phyloP scores from a whole-genome alignment of 2,797 vertebrate species.

The Pyrrhura leucotis region DNA sequence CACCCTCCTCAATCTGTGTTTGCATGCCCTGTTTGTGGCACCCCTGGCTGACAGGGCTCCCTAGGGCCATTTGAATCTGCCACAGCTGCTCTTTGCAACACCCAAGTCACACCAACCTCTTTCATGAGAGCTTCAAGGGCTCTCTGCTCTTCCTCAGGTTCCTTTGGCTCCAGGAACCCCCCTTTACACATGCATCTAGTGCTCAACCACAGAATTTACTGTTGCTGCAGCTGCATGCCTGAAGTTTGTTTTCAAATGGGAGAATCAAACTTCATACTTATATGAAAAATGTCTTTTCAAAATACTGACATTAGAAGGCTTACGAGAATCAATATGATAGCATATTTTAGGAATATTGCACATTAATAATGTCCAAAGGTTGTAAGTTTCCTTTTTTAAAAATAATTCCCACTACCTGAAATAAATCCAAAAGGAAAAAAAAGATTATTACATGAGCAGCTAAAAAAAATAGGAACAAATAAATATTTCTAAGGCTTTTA shows the following conservation, averaged over 20 bases:
- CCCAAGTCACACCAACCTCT: not conserved
- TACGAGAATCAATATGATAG: not conserved
- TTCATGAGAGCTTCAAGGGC: rapidly evolving
- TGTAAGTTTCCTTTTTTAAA: not conserved
- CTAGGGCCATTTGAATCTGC: not conserved
- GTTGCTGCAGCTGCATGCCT: not conserved
- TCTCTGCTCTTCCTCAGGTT: not conserved
- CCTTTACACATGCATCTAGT: too few relatives aligned
- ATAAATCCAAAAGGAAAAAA: not conserved
- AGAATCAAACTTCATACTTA: not conserved
- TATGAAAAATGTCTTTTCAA: not conserved
- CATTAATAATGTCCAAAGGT: not conserved
- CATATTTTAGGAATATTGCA: not conserved
- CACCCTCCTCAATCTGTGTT: not conserved
- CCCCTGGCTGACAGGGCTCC: not conserved
- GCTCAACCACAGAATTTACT: not conserved
- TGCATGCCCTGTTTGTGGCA: not conserved
- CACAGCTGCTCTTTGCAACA: not conserved
- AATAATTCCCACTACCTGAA: not conserved
- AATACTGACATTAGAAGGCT: not conserved
- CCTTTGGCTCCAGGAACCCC: not conserved
- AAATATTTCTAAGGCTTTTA: not conserved
- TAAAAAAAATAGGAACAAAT: not conserved
- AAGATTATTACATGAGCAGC: not conserved
- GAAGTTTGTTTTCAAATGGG: not conserved